A percentile compares a stretch with the other conserved stretches of the same genome.
phyloP scores from a whole-genome alignment of 2,888 invertebrate species.

The Athalia cordata region DNA sequence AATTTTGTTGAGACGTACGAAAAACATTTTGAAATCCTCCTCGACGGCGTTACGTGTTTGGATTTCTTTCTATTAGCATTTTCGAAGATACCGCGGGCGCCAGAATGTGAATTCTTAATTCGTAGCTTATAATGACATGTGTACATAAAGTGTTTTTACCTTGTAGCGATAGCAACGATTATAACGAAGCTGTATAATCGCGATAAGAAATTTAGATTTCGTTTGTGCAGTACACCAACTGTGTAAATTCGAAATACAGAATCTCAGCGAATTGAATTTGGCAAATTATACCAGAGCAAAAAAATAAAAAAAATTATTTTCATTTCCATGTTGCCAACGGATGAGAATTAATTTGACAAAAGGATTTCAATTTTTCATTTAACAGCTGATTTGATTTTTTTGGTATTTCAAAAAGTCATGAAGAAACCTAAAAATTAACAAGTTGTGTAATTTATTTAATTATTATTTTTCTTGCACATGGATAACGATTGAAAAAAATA shows the following conservation, averaged over 20 bases:
- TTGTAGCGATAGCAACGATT: conserved; percentile 20
- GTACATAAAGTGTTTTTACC: neutral
- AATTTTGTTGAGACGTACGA: neutral
- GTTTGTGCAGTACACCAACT: no score
- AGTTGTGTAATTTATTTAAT: neutral
- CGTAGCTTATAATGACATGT: neutral
- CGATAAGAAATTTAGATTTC: neutral
- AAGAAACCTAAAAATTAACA: conserved; percentile 6
- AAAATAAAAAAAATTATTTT: no score
- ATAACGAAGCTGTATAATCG: conserved; percentile 3
- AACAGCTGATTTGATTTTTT: neutral
- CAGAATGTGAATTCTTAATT: no score
- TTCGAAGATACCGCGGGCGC: no score
- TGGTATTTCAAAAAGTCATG: neutral
- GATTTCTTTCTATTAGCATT: no score
- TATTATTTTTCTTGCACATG: neutral
- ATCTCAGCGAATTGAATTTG: no score
- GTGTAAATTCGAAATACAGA: no score
- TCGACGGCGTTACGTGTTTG: no score
- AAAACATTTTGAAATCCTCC: neutral
- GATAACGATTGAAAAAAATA: neutral
- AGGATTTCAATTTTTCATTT: conserved; percentile 4
- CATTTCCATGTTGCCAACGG: no score
- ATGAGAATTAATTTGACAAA: neutral
- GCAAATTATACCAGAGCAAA: no score